phyloP scores from a whole-genome alignment of 35 echinoderm and acorn worm species.

The Stichopus chloronotus region DNA sequence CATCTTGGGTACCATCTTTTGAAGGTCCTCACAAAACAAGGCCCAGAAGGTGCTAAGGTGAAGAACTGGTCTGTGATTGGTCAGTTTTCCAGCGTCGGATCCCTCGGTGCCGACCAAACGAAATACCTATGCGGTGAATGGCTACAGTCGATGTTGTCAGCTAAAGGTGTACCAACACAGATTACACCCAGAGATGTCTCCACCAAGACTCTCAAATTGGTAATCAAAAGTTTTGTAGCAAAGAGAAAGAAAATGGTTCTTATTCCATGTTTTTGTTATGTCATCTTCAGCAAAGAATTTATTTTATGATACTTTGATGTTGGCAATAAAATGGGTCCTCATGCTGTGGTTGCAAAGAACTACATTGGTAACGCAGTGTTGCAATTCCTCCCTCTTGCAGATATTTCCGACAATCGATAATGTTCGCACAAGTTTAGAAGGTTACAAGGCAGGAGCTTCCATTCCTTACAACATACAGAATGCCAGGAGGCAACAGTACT shows the following conservation, averaged over 20 bases:
- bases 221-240: no score
- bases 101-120: conserved; percentile 80
- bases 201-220: conserved; percentile 81
- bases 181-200: conserved; percentile 54
- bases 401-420: conserved; percentile 89
- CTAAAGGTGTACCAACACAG: conserved; percentile 45
- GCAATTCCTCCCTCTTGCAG: conserved; percentile 27
- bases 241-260: background rate
- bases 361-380: background rate
- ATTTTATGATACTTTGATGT: no score
- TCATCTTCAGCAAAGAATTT: background rate
- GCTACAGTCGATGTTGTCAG: conserved; percentile 73
- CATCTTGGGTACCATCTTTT: background rate
- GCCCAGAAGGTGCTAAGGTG: conserved; percentile 49
- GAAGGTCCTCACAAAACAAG: conserved; percentile 65
- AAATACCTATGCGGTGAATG: conserved; percentile 92
- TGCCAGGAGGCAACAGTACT: conserved; percentile 89
- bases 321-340: no score
- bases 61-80: conserved; percentile 86
- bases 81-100: conserved; percentile 96
- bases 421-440: conserved; percentile 87
- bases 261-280: background rate
- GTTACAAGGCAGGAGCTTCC: conserved; percentile 91
- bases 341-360: no score
- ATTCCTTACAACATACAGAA: conserved; percentile 91